Base-by-base conservation (phyloP, 2,888 invertebrate genomes). In the Ceratothoa steindachneri region DNA sequence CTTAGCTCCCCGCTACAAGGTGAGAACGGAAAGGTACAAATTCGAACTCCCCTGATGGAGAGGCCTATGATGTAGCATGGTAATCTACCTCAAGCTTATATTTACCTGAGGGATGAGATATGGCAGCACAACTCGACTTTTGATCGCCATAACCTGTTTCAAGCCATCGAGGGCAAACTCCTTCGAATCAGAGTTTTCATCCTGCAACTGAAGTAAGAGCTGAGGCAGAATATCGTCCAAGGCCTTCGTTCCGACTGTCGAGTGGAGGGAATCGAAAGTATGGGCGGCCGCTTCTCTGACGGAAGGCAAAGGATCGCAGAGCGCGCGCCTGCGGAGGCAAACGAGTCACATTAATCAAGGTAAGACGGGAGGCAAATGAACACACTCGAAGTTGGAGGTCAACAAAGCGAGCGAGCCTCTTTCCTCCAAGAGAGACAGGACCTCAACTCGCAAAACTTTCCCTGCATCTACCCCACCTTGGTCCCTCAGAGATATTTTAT, bases 131-230 rank as follows among this genome's bases (percentile, higher is more conserved):
- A 95, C 96, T 81, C 93, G 89, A 0, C 96, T 95, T 86, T 97
- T 98, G 74, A 97, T 93, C 15, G 93, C 91, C 95, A 99, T 96
- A 53, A 99, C 93, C 88, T 97, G 97, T 74, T 94, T 90, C 81
- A 99, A 87, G 24, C 98, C 99, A 84, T 99, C 98, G 80, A 99
- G 87, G 9, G 97, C 93, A 83, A 92, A 91, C 27, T 75, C 73
- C 22, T 15, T 53, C 29, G n/a, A n/a, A 28, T 72, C 29, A 28
- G 41, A 60, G 71, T 81, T 75, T 41, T 73, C 64, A 77, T 83
- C 83, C 82, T 88, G 89, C 84, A 92, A 83, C 83, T 91, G 89
- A 29, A 90, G 90, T 81, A 99, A 87, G 89, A 99, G 91, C 77
- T 91, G 89, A 72, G 97, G 96, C 80, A 99, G 87, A 85, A 99